Base-by-base conservation (phyloP, 2,888 invertebrate genomes). In the Dryococelus australis region DNA sequence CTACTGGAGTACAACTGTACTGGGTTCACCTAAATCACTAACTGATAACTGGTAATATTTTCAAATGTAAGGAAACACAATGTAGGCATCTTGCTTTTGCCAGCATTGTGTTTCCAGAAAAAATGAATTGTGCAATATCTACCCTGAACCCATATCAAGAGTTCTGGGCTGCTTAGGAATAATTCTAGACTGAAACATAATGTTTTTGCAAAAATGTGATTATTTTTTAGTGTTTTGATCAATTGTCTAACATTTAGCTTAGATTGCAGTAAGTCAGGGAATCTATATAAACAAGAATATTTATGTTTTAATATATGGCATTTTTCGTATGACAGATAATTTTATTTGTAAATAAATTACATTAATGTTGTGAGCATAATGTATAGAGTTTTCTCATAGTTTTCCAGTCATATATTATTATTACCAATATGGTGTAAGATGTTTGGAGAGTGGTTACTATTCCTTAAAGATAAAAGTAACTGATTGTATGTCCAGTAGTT, bases 371-470 rank as follows among this genome's bases (percentile, higher is more conserved):
- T 65, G 65, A 65, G n/a, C 65, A n/a, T 65, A 65, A 65, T 65
- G n/a, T 65, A 65, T n/a, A 65, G 65, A 65, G 65, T 65, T 65
- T 65, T 65, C n/a, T n/a, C n/a, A 65, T 65, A 65, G 65, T 65
- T 65, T 65, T 65, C 16, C 65, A 65, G 65, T 65, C 65, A 65
- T 65, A 24, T 24, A 24, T 65, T 47, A 47, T 47, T n/a, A 65
- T 65, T 65, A n/a, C 65, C 20, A n/a, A 24, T 65, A n/a, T 65
- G 65, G 65, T 65, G n/a, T 65, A 65, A 16, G 20, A 65, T 65
- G 65, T n/a, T 65, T n/a, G 65, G 65, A 65, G 65, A 65, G n/a
- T 65, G 65, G 65, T 65, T 20, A 8, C 20, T 65, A 65, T 65
- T 65, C 65, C 65, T 65, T 65, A 65, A 47, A 47, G 47, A 47